Conservation (phyloP, 1,140 invertebrate species). For the Cephus cinctus region DNA sequence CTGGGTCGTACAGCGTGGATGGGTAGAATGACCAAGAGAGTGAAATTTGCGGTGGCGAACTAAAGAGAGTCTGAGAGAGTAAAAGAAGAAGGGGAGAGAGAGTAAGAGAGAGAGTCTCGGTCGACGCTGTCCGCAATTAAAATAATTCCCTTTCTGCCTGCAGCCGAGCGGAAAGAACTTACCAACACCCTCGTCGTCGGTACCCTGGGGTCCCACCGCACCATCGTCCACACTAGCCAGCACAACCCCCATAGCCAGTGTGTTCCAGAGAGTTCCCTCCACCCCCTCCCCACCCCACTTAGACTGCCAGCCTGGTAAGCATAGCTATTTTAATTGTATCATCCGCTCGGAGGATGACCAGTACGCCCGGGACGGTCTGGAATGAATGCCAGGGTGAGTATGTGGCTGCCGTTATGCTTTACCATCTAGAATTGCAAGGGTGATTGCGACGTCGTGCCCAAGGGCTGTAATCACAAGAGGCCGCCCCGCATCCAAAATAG, state of each 20-base stretch:
- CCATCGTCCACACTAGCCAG: too few species aligned
- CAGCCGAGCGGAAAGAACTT: conserved; percentile 53
- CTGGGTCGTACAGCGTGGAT: too few species aligned
- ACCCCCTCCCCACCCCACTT: conserved; percentile 1
- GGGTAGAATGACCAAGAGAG: not conserved
- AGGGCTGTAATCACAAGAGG: conserved; percentile 19
- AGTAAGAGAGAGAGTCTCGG: conserved; percentile 36
- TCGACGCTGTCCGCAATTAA: conserved; percentile 58
- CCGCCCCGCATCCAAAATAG: too few species aligned
- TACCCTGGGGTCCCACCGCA: conserved; percentile 24
- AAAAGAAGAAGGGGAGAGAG: conserved; percentile 29
- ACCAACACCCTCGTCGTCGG: conserved; percentile 37
- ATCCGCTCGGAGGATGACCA: conserved; percentile 30
- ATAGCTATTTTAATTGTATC: conserved; percentile 53
- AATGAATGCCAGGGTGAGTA: conserved; percentile 17
- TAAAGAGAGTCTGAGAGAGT: conserved; percentile 17
- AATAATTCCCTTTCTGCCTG: conserved; percentile 58
- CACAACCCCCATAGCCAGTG: too few species aligned
- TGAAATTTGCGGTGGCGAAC: conserved; percentile 5
- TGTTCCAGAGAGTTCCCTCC: conserved; percentile 7
- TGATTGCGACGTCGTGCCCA: conserved; percentile 30
- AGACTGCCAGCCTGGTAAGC: conserved; percentile 32
- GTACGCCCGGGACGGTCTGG: not conserved
- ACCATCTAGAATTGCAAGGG: conserved; percentile 33
- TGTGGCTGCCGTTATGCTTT: conserved; percentile 37